These are phyloP conservation scores for Subacronicta megacephala DNA, from an alignment of 2,888 invertebrate genomes.

Conservation along the genomic window DNA sequence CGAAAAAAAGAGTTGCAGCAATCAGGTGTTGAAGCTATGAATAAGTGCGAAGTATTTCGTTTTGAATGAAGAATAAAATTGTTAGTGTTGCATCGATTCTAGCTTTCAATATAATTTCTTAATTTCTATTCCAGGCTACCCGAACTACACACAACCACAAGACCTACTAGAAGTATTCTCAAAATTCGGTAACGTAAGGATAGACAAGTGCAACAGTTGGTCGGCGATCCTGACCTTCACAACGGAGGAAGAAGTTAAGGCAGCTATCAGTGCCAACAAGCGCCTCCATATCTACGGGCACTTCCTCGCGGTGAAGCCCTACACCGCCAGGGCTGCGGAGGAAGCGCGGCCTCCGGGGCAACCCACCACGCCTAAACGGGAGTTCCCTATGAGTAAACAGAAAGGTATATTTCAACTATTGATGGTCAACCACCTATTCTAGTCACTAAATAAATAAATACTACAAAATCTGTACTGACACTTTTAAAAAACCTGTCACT, in stretches of 20 bases:
- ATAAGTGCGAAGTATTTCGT: too few relatives aligned
- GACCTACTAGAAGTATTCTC: slow-evolving; percentile 70
- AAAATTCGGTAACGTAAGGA: slow-evolving; percentile 63
- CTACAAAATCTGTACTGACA: too few relatives aligned
- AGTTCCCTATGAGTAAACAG: slow-evolving; percentile 62
- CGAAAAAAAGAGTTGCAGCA: too few relatives aligned
- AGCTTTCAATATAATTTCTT: not conserved
- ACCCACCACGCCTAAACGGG: slow-evolving; percentile 48
- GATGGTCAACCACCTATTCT: not conserved
- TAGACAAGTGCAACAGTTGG: slow-evolving; percentile 61
- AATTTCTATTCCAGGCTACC: slow-evolving; percentile 67
- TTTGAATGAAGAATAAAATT: too few relatives aligned
- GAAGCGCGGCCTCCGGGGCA: slow-evolving; percentile 4
- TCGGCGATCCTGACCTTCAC: slow-evolving; percentile 63
- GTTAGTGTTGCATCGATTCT: too few relatives aligned
- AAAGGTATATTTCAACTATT: slow-evolving; percentile 57
- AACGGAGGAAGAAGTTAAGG: slow-evolving; percentile 52
- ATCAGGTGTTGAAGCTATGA: too few relatives aligned
- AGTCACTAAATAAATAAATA: too few relatives aligned
- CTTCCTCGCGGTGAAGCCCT: slow-evolving; percentile 63
- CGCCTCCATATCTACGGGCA: slow-evolving; percentile 73
- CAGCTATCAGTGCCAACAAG: slow-evolving; percentile 56
- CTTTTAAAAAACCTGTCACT: too few relatives aligned
- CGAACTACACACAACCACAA: slow-evolving; percentile 68
- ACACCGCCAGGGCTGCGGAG: slow-evolving; percentile 37